Base-by-base conservation (phyloP, 1,140 invertebrate genomes). In the Sycophila sp. region DNA sequence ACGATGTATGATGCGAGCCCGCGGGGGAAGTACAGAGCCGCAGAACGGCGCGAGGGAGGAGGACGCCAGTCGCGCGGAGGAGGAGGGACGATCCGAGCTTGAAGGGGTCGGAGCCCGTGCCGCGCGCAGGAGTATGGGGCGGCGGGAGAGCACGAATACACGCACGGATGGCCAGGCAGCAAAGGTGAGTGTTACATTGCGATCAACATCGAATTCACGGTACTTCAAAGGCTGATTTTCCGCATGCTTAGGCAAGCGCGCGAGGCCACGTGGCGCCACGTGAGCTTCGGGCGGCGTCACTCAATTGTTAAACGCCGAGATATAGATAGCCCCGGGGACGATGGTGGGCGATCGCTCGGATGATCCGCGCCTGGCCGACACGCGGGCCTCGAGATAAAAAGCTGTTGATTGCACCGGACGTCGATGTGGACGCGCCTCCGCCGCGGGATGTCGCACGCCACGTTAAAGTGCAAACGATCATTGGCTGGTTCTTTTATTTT, bases 141-240 rank as follows among this genome's bases (percentile, higher is more conserved):
- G 15, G 26, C 3, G 53, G 53, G 30, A 13, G 30, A 56, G 1
- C 19, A 17, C 47, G 5, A 8, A 17, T 24, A n/a, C 38, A 19
- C 56, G 32, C 59, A 38, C 22, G 72, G 22, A 10, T 32, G 22
- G 22, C 38, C 38, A 13, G 7, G 15, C 22, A 30, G 59, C 51
- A 47, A 76, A 78, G 77, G 74, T 76, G 76, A 78, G 77, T 53
- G 74, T 76, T 71, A 71, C 72, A 76, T 77, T 73, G 71, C 75
- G 76, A 80, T 80, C 75, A 77, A 77, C 71, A 51, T 32, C 45
- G 63, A 69, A 74, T 75, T 64, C 22, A 40, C 38, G 32, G 38
- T 26, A 75, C 68, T 80, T 80, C 78, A 80, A 80, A 80, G 79
- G 38, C 36, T 75, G 79, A 80, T 80, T 80, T 80, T 78, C 76